Evolutionary conservation across 2,113 vertebrate genomes (phyloP), one percentile per base, ranked within the genome.

Genomic region (Climacteris rufus): DNA sequence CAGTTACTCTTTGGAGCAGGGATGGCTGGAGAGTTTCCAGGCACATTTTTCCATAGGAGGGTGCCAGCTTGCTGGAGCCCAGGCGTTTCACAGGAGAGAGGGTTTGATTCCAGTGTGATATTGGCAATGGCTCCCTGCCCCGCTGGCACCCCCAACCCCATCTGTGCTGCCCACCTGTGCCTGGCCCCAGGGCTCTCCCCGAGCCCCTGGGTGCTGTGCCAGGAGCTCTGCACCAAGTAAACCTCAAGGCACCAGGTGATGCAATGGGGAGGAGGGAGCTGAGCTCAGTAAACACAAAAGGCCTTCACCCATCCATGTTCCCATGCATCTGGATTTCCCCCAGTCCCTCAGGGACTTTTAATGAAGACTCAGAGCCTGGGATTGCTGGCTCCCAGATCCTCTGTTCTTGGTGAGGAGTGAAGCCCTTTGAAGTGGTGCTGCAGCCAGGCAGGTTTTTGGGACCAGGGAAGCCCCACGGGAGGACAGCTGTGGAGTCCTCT

Each of bases 151-250:
- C 82, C 15, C 1, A 0, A n/a, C 69, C 80, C 83, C 91, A 95
- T 65, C 96, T 95, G 94, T 3, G 17, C 69, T 91, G 72, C 92
- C 77, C 90, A 87, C 77, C 94, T 96, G 94, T 18, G 56, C 82
- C 57, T 81, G 83, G 1, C 57, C 94, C 83, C 12, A 0, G 3
- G 82, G 86, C 47, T 71, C 42, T 47, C 80, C 49, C 22, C 0
- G 0, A 24, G 15, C 53, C 64, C 47, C 25, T 0, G 0, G 3
- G 4, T 53, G 56, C 87, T 2, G 22, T 76, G 85, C 92, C 88
- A 96, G 75, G 15, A 93, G 44, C 40, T 52, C 53, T 23, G 80
- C 47, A 35, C 30, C 0, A 0, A 15, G 17, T 22, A 4, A 66
- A 53, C 83, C 80, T 75, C 47, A 19, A 49, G 69, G 82, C 47